Conservation (phyloP, 2,888 invertebrate species). For the Lepidocyrtoides sp. region DNA sequence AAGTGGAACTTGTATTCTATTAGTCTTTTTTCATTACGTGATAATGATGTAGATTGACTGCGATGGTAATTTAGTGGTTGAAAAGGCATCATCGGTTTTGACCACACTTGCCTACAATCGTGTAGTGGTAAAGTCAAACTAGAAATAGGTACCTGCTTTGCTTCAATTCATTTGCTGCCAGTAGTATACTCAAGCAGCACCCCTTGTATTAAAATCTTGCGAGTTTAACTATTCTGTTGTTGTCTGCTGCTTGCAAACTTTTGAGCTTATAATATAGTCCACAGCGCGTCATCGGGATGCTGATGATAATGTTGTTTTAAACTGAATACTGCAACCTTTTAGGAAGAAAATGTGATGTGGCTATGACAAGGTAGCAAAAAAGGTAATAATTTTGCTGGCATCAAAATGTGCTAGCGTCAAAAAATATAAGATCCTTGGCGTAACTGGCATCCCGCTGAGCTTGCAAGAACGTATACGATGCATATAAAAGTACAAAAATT, state of each 20-base stretch:
- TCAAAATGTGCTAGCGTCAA: slow-evolving; percentile 15
- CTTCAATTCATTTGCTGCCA: background rate
- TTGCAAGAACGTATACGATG: background rate
- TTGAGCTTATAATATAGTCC: background rate
- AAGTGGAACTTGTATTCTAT: slow-evolving; percentile 7
- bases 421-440: slow-evolving; percentile 8
- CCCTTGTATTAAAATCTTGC: background rate
- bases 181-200: background rate
- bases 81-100: background rate
- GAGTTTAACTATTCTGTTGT: background rate
- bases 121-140: slow-evolving; percentile 16
- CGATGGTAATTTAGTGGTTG: slow-evolving; percentile 27
- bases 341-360: slow-evolving; percentile 26
- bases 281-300: background rate
- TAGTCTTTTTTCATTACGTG: slow-evolving; percentile 33
- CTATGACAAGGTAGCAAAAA: slow-evolving; percentile 2
- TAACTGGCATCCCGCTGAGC: slow-evolving; percentile 19
- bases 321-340: slow-evolving; percentile 30
- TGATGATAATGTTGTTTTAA: slow-evolving; percentile 28
- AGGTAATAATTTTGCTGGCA: slow-evolving; percentile 21
- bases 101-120: background rate
- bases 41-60: slow-evolving; percentile 24
- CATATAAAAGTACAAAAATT: background rate
- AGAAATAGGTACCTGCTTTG: background rate
- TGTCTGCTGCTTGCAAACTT: background rate